Evolutionary conservation across 2,797 vertebrate genomes (phyloP).

Genomic region (Graptemys geographica): DNA sequence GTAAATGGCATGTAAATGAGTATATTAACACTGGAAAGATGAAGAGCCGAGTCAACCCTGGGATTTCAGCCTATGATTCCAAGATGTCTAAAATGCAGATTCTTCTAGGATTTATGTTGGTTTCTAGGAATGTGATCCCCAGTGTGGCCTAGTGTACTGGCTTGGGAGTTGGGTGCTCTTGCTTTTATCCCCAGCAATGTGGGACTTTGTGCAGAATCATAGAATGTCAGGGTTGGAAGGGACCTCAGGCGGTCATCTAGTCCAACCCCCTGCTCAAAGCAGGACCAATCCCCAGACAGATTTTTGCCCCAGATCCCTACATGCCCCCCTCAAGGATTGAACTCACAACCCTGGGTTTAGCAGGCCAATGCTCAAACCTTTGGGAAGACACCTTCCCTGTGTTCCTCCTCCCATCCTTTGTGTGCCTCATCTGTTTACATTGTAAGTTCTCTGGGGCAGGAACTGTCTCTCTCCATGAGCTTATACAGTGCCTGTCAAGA

Average conservation of each 20-base stretch:
- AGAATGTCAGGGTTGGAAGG: no score
- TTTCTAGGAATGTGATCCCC: neutral
- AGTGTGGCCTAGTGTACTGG: neutral
- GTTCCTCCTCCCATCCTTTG: neutral
- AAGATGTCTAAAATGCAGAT: neutral
- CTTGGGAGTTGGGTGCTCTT: neutral
- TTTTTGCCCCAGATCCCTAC: no score
- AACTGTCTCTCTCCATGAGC: neutral
- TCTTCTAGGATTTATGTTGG: neutral
- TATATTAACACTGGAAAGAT: neutral
- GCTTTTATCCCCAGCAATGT: neutral
- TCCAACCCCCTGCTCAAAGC: no score
- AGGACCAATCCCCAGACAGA: no score
- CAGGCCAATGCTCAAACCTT: no score
- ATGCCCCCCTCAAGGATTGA: no score
- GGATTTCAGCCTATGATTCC: neutral
- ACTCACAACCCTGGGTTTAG: no score
- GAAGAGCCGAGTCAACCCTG: neutral
- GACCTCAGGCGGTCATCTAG: no score
- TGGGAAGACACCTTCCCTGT: neutral
- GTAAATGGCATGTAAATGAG: neutral
- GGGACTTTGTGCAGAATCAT: neutral
- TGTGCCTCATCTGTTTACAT: neutral
- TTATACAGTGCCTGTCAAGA: neutral
- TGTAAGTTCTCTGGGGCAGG: neutral